Percentiles rank a stretch among this genome's conserved stretches.
Conservation (phyloP, 2,888 invertebrate species). For the Muscina levida region DNA sequence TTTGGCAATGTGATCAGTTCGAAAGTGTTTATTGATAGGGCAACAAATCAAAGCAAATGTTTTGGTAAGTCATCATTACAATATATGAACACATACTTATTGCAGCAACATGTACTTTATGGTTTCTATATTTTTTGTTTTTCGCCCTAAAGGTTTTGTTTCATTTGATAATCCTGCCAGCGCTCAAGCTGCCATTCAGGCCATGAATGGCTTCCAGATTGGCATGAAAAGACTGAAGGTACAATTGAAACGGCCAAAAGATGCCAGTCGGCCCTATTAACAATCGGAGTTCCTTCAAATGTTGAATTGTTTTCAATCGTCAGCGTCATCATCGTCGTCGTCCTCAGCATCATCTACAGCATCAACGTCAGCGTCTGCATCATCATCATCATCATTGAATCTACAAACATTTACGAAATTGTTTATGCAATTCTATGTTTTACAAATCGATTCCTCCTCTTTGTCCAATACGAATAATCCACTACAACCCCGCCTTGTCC, state of each 20-base stretch:
- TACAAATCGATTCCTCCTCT: slow-evolving; percentile 62
- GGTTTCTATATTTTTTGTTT: slow-evolving; percentile 28
- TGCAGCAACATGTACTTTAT: background rate
- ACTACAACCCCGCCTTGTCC: background rate
- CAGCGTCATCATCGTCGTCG: background rate
- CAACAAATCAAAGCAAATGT: slow-evolving; percentile 99
- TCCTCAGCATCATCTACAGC: slow-evolving; percentile 12
- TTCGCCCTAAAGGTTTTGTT: slow-evolving; percentile 91
- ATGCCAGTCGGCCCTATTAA: slow-evolving; percentile 98
- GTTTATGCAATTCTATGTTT: slow-evolving; percentile 65
- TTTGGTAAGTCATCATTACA: slow-evolving; percentile 91
- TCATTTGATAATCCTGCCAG: slow-evolving; percentile 99
- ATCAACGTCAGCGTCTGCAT: slow-evolving; percentile 17
- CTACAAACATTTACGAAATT: slow-evolving; percentile 64
- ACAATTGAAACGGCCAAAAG: slow-evolving; percentile 99
- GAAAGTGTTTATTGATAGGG: slow-evolving; percentile 99
- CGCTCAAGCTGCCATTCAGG: slow-evolving; percentile 98
- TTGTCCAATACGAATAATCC: slow-evolving; percentile 18
- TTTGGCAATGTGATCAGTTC: slow-evolving; percentile 99
- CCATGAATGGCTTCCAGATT: slow-evolving; percentile 99
- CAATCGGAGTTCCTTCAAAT: slow-evolving; percentile 82
- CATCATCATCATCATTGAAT: slow-evolving; percentile 51
- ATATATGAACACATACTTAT: background rate
- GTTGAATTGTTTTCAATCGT: slow-evolving; percentile 71
- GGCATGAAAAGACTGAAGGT: slow-evolving; percentile 99